Base-by-base conservation (phyloP, 35 echinoderm and acorn worm species). In the Lytechinus variegatus region DNA sequence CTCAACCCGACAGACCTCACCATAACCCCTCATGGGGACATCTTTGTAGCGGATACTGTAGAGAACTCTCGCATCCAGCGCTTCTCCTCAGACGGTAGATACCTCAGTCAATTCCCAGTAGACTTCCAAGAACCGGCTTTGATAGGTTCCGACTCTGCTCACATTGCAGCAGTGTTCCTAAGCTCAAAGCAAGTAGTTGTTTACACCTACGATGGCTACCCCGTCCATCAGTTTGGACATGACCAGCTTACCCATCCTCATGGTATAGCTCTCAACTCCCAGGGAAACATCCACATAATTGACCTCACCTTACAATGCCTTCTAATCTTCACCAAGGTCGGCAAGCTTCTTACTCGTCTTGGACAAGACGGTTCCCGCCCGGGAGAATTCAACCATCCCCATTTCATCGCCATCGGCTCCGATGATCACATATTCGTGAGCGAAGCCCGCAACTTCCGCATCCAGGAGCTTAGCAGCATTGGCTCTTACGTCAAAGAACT, bases 21-120 rank as follows among this genome's bases (percentile, higher is more conserved):
- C 86, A 33, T 98, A 44, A 96, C 91, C 55, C 92, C 58, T 52
- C 87, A 93, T 6, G 97, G 97, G 1, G 95, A 96, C 61, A 95
- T 97, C 55, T 97, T 97, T 87, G 96, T 98, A 3, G 97, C 97
- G 2, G 97, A 98, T 90, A 97, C 97, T 1, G 97, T 98, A 33
- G 97, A 98, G 87, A 98, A 97, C 57, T 56, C 95, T 13, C 92
- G 97, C 29, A 95, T 98, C 57, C 97, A 98, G 61, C 87, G 92
- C 86, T 95, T 97, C 86, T 89, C 91, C 3, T 88, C 97, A 28
- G 96, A 97, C 29, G 97, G 97, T 51, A 95, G 86, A 4, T 97
- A 94, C 92, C 71, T 96, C 10, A 55, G 89, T 24, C 95, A 93
- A 24, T 97, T 98, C 53, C 53, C 95, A 33, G 96, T 98, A 14